Evolutionary conservation across 2,113 vertebrate genomes (phyloP), one percentile per base, ranked within the genome.

Genomic region (Dasypus novemcinctus): DNA sequence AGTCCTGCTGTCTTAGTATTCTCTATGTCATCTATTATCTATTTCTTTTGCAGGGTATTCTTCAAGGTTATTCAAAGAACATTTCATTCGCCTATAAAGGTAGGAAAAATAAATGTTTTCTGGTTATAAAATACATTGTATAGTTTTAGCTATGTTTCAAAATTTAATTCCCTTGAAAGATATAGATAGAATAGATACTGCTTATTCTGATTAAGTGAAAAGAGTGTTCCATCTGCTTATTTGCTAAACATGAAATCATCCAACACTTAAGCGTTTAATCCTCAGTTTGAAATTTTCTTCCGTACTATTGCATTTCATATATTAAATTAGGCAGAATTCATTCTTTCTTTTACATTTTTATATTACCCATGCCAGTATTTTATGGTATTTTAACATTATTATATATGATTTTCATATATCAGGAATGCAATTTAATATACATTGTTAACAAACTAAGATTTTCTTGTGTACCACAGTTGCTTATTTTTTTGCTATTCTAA

Each of bases 1-100:
- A 71, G 3, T 23, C 43, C 20, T n/a, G 7, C 5, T 36, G 5
- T 74, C 86, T 63, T 41, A 8, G 79, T 68, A 27, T 23, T 74
- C 33, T 75, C 27, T 57, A 33, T 59, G 14, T 95, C 82, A 97
- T 89, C 33, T 64, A 21, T 54, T 93, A 82, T 95, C 36, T 80
- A 1, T 93, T 96, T 95, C 20, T 86, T 87, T 96, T 92, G 12
- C 90, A 97, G 97, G 89, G 2, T 41, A 49, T 78, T 57, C 52
- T 83, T 59, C 59, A 86, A 66, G 74, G 80, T 54, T 81, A 88
- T 68, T 36, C 69, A 61, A 46, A 97, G 57, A 83, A 49, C 7
- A 13, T 75, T 52, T 89, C 64, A 49, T 13, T 38, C 46, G 52
- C 54, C 88, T 82, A 29, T 81, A 78, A 93, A 96, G 97, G 97